Evolutionary conservation across 2,797 vertebrate genomes (phyloP).

Genomic region (Bovichtus variegatus): DNA sequence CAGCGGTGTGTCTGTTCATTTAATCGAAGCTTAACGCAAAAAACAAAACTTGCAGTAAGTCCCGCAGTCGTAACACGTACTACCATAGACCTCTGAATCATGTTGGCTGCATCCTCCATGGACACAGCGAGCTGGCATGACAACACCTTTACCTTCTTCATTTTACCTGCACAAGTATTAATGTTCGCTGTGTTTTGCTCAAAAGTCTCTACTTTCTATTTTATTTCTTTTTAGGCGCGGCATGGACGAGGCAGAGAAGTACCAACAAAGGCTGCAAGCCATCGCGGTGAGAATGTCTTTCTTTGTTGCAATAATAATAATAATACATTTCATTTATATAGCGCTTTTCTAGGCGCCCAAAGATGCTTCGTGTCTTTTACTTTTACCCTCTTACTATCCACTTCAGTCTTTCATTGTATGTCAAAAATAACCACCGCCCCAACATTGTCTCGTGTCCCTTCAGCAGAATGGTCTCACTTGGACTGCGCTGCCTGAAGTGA

Average conservation of each 20-base stretch:
- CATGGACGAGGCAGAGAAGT: conserved; percentile 28
- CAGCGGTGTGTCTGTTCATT: neutral
- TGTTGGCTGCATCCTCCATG: neutral
- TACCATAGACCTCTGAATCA: too few species aligned
- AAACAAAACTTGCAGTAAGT: neutral
- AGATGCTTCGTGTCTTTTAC: neutral
- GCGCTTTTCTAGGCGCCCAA: too few species aligned
- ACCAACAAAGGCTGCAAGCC: conserved; percentile 38
- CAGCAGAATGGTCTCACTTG: conserved; percentile 26
- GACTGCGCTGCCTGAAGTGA: conserved; percentile 48
- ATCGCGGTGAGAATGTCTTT: conserved; percentile 11
- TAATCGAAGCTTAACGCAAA: neutral
- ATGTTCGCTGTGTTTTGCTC: neutral
- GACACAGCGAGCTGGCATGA: neutral
- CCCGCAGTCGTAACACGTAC: neutral
- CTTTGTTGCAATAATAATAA: too few species aligned
- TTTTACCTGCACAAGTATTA: neutral
- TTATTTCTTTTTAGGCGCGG: neutral
- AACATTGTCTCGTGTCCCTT: conserved; percentile 40
- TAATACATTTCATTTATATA: too few species aligned
- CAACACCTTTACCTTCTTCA: neutral
- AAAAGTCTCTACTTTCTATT: neutral
- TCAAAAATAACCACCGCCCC: conserved; percentile 41
- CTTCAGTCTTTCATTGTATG: conserved; percentile 33
- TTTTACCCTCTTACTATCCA: conserved; percentile 24